Base-by-base conservation (phyloP, 2,888 invertebrate species). In the Tetragnatha montana region DNA sequence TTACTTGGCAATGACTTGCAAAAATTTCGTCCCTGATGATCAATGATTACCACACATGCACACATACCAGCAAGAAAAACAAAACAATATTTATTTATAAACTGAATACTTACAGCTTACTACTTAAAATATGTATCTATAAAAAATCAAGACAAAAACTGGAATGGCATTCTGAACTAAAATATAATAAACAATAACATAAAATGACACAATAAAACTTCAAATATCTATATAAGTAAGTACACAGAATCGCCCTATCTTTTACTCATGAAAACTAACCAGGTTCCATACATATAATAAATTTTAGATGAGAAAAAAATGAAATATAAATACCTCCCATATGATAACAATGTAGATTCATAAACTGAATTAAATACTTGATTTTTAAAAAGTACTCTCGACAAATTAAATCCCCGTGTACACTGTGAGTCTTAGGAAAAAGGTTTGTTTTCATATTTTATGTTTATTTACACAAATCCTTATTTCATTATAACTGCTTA, bases 81-180 rank as follows among this genome's bases (percentile, higher is more conserved):
- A 60, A 60, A 60, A 60, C 60, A 60, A 60, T 8, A 60, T 60
- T 60, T 60, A 60, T 60, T 60, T 60, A 12, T 60, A 60, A 60
- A 60, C 60, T 60, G 10, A 4, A 10, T 60, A 60, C 7, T 60
- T 60, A 60, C 60, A 60, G 17, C 17, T 60, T 60, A 17, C 35
- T 10, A 60, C 14, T 60, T 60, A 60, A 60, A 60, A 60, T 60
- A 60, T 60, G 60, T 60, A 60, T 60, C 60, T 60, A 60, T 60
- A 60, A 60, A n/a, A 60, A 60, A 60, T 60, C 60, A 60, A 17
- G 60, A 60, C 14, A 60, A 78, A 78, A 78, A 78, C 51, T 78
- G 78, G 78, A 78, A 78, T 78, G 78, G 78, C 78, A 78, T 78
- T 78, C 21, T 60, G 51, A 78, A 60, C 14, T 47, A 60, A 14